Conservation (phyloP, 2,888 invertebrate species). For the Penaeus monodon region DNA sequence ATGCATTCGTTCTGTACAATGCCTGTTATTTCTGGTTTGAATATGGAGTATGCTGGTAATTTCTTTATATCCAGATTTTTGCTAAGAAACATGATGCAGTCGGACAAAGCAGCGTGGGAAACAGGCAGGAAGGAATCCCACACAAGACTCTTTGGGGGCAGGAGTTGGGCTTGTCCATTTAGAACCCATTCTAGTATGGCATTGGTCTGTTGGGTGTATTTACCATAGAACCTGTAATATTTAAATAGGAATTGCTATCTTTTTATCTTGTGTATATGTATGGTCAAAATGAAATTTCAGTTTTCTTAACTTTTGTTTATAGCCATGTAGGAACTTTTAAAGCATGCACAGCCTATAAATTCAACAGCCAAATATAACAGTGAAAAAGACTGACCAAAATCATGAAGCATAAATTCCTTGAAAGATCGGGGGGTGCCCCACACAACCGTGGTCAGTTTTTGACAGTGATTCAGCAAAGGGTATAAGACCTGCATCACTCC, state of each 20-base stretch:
- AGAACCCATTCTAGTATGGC: constrained; percentile 41
- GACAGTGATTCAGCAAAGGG: constrained; percentile 8
- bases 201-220: constrained; percentile 37
- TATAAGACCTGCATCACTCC: constrained; percentile 2
- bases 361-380: background rate
- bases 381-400: constrained; percentile 1
- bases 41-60: constrained; percentile 6
- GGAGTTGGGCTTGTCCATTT: constrained; percentile 30
- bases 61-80: constrained; percentile 1
- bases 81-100: constrained; percentile 25
- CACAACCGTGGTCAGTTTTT: constrained; percentile 40
- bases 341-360: background rate
- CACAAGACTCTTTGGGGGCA: constrained; percentile 27
- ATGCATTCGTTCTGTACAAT: constrained; percentile 45
- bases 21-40: constrained; percentile 12
- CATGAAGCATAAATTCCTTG: constrained; percentile 44
- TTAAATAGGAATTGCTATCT: too few species aligned
- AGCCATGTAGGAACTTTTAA: background rate
- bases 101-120: constrained; percentile 13
- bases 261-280: too few species aligned
- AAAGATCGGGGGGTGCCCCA: constrained; percentile 40
- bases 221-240: background rate
- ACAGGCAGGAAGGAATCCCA: constrained; percentile 59
- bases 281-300: too few species aligned
- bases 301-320: background rate